Evolutionary conservation across 2,113 vertebrate species (phyloP).

Genomic region (Hippocampus barbouri): DNA sequence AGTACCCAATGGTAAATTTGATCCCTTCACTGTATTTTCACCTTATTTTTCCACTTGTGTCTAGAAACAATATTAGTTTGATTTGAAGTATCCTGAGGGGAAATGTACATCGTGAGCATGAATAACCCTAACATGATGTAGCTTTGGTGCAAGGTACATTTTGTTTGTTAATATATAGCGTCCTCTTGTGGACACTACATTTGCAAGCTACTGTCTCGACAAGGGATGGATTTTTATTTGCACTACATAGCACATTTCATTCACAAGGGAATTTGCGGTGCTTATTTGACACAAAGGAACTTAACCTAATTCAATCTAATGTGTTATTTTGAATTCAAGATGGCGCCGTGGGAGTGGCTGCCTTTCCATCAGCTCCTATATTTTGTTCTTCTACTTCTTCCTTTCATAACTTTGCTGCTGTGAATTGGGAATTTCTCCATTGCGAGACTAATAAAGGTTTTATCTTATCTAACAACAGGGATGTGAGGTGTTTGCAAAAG

Average conservation of each 20-base stretch:
- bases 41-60: not conserved
- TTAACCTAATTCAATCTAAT: not conserved
- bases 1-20: slow-evolving; percentile 63
- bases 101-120: not conserved
- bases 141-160: not conserved
- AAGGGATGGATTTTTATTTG: not conserved
- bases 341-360: too few species aligned
- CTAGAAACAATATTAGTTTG: too few species aligned
- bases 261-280: not conserved
- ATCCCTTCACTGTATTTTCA: not conserved
- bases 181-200: slow-evolving; percentile 54
- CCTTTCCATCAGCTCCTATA: too few species aligned
- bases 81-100: too few species aligned
- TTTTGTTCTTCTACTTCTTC: too few species aligned
- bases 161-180: slow-evolving; percentile 36
- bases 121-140: not conserved
- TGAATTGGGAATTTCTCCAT: too few species aligned
- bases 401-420: too few species aligned
- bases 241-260: not conserved
- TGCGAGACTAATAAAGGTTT: too few species aligned
- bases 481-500: too few species aligned
- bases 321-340: too few species aligned
- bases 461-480: too few species aligned
- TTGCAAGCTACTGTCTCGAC: not conserved
- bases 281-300: not conserved